Conservation (phyloP, 1,140 invertebrate species). For the Trachymyrmex septentrionalis region DNA sequence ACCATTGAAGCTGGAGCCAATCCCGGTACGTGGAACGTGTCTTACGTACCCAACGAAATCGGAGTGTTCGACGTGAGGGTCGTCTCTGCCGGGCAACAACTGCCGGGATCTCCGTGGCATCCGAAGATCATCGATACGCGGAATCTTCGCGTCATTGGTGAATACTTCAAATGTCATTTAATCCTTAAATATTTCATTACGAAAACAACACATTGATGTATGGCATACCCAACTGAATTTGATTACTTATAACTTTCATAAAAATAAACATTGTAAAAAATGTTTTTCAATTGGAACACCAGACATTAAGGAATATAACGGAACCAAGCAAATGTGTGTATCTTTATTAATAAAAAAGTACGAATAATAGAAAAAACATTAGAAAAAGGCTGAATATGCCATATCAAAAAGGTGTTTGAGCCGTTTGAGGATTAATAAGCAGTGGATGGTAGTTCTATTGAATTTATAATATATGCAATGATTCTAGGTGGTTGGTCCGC, state of each 20-base stretch:
- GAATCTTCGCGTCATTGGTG: constrained; percentile 89
- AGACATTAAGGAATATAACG: too few relatives aligned
- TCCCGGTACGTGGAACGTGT: constrained; percentile 87
- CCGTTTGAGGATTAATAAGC: too few relatives aligned
- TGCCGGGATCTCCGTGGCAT: constrained; percentile 91
- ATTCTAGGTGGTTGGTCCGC: constrained; percentile 94
- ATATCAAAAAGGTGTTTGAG: too few relatives aligned
- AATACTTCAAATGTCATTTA: constrained; percentile 10
- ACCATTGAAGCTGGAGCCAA: constrained; percentile 86
- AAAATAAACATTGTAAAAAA: too few relatives aligned
- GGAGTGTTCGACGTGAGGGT: constrained; percentile 92
- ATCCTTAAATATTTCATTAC: not conserved
- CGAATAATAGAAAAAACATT: too few relatives aligned
- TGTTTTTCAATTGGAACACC: too few relatives aligned
- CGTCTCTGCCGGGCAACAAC: constrained; percentile 90
- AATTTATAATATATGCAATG: constrained; percentile 74
- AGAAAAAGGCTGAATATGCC: too few relatives aligned
- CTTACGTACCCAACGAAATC: constrained; percentile 90
- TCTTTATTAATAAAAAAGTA: too few relatives aligned
- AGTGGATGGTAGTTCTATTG: not conserved
- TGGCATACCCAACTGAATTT: too few relatives aligned
- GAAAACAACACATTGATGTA: too few relatives aligned
- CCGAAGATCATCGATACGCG: constrained; percentile 90
- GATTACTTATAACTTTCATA: too few relatives aligned
- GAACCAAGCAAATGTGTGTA: too few relatives aligned